Base-by-base conservation (phyloP, 2,113 vertebrate species). In the Ophthalmolycus amberensis region DNA sequence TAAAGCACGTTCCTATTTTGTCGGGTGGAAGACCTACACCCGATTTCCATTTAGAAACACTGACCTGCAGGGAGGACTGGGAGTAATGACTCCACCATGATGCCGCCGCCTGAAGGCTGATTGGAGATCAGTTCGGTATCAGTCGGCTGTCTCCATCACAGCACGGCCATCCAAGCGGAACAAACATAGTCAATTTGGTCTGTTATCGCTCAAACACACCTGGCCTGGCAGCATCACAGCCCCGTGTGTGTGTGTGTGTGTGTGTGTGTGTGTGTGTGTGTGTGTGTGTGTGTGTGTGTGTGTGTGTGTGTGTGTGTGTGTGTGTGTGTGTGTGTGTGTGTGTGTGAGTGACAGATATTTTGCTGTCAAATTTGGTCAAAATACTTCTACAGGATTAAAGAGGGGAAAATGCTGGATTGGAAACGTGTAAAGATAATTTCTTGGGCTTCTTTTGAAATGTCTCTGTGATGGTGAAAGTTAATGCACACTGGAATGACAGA, bases 141-240 rank as follows among this genome's bases (percentile, higher is more conserved):
- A 73, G 74, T 84, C 75, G 69, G 80, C 83, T 73, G 82, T 79
- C 84, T 71, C 71, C 78, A 67, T 73, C 65, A 48, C 73, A 79
- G 85, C 82, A 38, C 0, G 15, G 58, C 66, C 83, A 84, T 83
- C 80, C 73, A 22, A 58, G 84, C 75, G 46, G 65, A 91, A 85
- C 85, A 75, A 87, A 85, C 76, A 9, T 27, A 63, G 68, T 83
- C 76, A 74, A 74, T 90, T 82, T 77, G 64, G 64, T 46, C 37
- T 38, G 89, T 90, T 89, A 91, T 92, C 87, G 9, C 86, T 75
- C 71, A 59, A 67, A 83, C 77, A 71, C 90, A 91, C 90, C 85
- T 91, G 89, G 88, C 37, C 68, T 50, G 67, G 68, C 15, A 4
- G 66, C 59, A 29, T 67, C 60, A 3, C 46, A 25, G 38, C 59